A percentile compares a stretch with the other conserved stretches of the same genome.
phyloP scores from a whole-genome alignment of 2,113 vertebrate genomes.

The Hemichromis elongatus region DNA sequence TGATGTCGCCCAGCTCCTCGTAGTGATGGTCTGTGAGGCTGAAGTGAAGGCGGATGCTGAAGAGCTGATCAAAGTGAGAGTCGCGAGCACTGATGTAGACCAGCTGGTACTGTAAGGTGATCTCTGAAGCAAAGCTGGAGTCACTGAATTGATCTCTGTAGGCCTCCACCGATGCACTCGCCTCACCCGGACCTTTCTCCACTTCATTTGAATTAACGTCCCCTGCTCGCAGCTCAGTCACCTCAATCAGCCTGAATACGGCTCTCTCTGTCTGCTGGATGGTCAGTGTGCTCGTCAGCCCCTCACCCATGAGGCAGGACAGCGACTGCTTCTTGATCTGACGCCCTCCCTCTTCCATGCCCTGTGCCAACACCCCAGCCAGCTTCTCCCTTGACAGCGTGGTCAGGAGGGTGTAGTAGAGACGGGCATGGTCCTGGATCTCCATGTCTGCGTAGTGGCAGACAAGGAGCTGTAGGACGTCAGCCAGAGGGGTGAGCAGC shows the following conservation, averaged over 20 bases:
- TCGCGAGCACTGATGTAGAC: constrained; percentile 28
- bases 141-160: constrained; percentile 66
- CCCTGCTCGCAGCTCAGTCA: neutral
- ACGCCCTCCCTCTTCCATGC: constrained; percentile 49
- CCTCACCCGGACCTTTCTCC: neutral
- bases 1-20: constrained; percentile 68
- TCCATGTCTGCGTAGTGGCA: constrained; percentile 75
- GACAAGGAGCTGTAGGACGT: constrained; percentile 77
- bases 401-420: constrained; percentile 84
- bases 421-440: constrained; percentile 80
- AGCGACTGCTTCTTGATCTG: constrained; percentile 69
- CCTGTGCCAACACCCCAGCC: constrained; percentile 58
- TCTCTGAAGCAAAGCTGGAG: constrained; percentile 51
- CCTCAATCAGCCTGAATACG: constrained; percentile 58
- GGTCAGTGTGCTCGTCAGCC: constrained; percentile 68
- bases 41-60: constrained; percentile 80
- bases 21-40: constrained; percentile 65
- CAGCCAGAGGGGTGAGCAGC: constrained; percentile 65
- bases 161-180: neutral
- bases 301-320: constrained; percentile 78
- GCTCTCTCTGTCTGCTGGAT: constrained; percentile 62
- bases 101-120: constrained; percentile 69
- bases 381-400: constrained; percentile 81
- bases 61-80: constrained; percentile 68
- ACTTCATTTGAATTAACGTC: neutral